Base-by-base conservation (phyloP, 2,888 invertebrate genomes). In the Cerceris rybyensis region DNA sequence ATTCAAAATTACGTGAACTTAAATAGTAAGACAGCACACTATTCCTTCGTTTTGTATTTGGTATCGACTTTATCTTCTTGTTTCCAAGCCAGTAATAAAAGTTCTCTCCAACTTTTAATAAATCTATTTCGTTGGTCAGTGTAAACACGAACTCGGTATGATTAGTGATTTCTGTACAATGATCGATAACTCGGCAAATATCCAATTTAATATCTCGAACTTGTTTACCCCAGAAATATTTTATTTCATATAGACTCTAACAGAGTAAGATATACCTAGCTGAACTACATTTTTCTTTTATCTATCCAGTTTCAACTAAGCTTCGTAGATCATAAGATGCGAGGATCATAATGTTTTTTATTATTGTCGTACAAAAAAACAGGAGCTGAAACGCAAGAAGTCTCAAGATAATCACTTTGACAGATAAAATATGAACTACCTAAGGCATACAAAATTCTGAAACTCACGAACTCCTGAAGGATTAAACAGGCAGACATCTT, bases 71-170 rank as follows among this genome's bases (percentile, higher is more conserved):
- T 49, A 42, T 17, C 50, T 54, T 49, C 42, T 49, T 61, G 42
- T 69, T 64, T 72, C 61, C 59, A 52, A 43, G 49, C 59, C 54
- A 28, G 70, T 64, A 70, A 78, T 72, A 75, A 80, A 75, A 75
- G 75, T 72, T 72, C 55, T 9, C 59, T 49, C 14, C 8, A 79
- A 72, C 75, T 67, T 75, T 78, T 75, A 73, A 73, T 79, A 75
- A 70, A 72, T 60, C 67, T 54, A 52, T 75, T 65, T 68, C 39
- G 42, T 59, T 52, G 68, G 54, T 54, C 58, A 79, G 39, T 70
- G 70, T 79, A 79, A 79, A 81, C 67, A 79, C 66, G 74, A 71
- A 61, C 78, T 54, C 54, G 41, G 28, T 39, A 49, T 61, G 74
- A 74, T 78, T 74, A 74, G 78, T 41, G 68, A 74, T 70, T 63